Evolutionary conservation across 1,140 invertebrate genomes (phyloP).

Genomic region (Drosophila kurseongensis): DNA sequence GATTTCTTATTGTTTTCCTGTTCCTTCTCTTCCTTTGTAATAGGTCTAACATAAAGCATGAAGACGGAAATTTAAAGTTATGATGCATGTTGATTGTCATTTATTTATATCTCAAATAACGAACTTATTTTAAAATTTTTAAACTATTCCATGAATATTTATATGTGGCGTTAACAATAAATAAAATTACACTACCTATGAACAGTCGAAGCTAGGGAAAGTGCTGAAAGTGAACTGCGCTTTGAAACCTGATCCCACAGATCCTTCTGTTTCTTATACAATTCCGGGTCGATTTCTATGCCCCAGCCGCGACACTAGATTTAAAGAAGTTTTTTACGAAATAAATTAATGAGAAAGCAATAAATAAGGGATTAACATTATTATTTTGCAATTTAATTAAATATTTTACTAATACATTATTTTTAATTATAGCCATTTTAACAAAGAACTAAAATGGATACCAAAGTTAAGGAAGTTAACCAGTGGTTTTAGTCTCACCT

Average conservation of each 20-base stretch:
- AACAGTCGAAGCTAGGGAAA: constrained; percentile 94
- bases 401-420: constrained; percentile 3
- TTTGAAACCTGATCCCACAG: constrained; percentile 95
- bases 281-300: constrained; percentile 92
- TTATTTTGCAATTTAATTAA: background rate
- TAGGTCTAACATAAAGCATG: constrained; percentile 85
- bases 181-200: constrained; percentile 86
- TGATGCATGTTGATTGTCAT: background rate
- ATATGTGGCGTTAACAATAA: too few species aligned
- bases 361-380: too few species aligned
- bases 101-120: too few species aligned
- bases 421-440: too few species aligned
- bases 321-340: constrained; percentile 18
- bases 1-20: constrained; percentile 93
- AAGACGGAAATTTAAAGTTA: too few species aligned
- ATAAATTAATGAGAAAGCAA: too few species aligned
- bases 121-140: too few species aligned
- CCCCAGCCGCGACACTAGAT: constrained; percentile 95
- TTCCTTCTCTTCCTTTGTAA: constrained; percentile 94
- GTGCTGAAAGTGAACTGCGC: constrained; percentile 93
- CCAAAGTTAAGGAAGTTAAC: too few species aligned
- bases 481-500: constrained; percentile 86
- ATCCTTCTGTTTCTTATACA: constrained; percentile 92
- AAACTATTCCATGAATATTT: too few species aligned
- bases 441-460: too few species aligned